Evolutionary conservation across 2,888 invertebrate species (phyloP), one percentile per base, ranked within the genome.

Genomic region (Saturnia pavonia): DNA sequence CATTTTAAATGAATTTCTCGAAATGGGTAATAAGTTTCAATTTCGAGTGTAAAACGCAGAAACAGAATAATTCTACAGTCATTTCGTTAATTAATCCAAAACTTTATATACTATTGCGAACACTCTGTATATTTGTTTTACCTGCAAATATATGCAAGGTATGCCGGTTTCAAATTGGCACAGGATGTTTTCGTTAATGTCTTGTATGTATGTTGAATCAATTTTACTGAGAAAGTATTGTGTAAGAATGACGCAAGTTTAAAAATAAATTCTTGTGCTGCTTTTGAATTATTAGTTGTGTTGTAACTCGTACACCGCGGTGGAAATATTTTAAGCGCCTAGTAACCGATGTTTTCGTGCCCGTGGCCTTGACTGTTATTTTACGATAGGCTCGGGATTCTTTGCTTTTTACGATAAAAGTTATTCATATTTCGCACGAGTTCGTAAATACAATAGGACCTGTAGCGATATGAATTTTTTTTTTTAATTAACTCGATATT

Each of bases 271-370:
- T 68, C 40, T 72, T 42, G 66, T 70, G 70, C 73, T 27, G 67
- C 69, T 51, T 69, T 71, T 69, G 73, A 74, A 73, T 76, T 74
- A 74, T 74, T 70, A 60, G 51, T 27, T 70, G 70, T 70, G 67
- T 70, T 70, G 74, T 72, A 74, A 74, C 72, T 65, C 65, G 9
- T 76, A 70, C 72, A 75, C 51, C 51, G 40, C 66, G 25, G 40
- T 72, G 68, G 63, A 69, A 72, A 70, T 74, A 76, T 76, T 72
- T 72, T 54, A 69, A 70, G 72, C 72, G 71, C 72, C 72, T 73
- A 72, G 72, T 73, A 74, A 74, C 75, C 60, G 70, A 43, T 68
- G 75, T 67, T 73, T 71, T 67, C 57, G 65, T 57, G 70, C 66
- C 73, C 73, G 70, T 72, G 72, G 40, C 70, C 73, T 72, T 76